phyloP scores from a whole-genome alignment of 2,888 invertebrate species.

The Achlya flavicornis region DNA sequence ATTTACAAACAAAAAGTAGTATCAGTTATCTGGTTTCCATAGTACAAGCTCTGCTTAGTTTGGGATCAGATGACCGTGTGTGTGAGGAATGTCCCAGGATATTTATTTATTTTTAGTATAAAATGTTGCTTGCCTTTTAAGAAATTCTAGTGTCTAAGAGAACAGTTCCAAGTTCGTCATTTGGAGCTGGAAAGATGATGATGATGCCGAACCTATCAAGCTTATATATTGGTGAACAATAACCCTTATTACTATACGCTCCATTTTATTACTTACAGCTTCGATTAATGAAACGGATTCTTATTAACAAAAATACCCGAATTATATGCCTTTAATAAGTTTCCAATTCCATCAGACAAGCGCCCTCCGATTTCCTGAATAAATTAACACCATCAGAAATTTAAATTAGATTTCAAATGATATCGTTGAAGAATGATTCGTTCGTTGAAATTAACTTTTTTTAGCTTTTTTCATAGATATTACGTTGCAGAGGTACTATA shows the following conservation, averaged over 20 bases:
- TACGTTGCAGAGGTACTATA: not conserved
- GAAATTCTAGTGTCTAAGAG: too few relatives aligned
- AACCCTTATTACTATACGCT: not conserved
- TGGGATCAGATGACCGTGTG: too few relatives aligned
- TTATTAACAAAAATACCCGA: not conserved
- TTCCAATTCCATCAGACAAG: constrained; percentile 14
- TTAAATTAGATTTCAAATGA: constrained; percentile 5
- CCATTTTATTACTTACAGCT: not conserved
- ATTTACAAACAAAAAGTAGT: too few relatives aligned
- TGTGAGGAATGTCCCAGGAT: too few relatives aligned
- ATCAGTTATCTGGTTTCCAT: too few relatives aligned
- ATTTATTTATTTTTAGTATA: too few relatives aligned
- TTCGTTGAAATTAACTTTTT: constrained; percentile 3
- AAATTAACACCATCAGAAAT: constrained; percentile 16
- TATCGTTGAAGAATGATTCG: not conserved
- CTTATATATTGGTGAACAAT: not conserved
- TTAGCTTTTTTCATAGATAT: not conserved
- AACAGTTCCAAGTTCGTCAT: too few relatives aligned
- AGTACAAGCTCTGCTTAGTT: too few relatives aligned
- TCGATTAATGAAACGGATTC: not conserved
- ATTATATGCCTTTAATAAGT: not conserved
- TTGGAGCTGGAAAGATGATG: too few relatives aligned
- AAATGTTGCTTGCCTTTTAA: too few relatives aligned
- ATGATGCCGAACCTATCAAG: too few relatives aligned
- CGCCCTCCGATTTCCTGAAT: constrained; percentile 17